Evolutionary conservation across 2,797 vertebrate species (phyloP).

Genomic region (Zenarchopterus dispar): DNA sequence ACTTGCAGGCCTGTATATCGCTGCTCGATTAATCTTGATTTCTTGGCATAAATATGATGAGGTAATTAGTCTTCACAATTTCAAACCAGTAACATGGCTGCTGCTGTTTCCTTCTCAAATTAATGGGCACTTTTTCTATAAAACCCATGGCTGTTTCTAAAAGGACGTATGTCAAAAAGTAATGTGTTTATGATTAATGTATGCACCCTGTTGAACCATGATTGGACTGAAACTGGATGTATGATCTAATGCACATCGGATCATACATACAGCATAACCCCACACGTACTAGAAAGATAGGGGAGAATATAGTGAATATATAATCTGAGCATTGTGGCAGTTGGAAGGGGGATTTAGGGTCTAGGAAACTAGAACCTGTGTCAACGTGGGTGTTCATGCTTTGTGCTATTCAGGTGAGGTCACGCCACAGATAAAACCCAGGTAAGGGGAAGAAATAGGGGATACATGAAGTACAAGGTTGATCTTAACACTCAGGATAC

Average conservation of each 20-base stretch:
- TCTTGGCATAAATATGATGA: slow-evolving; percentile 3
- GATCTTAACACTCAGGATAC: slow-evolving; percentile 10
- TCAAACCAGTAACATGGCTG: background rate
- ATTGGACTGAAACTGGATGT: no score
- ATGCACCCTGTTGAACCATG: background rate
- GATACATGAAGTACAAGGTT: slow-evolving; percentile 26
- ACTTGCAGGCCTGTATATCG: background rate
- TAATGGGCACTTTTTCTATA: background rate
- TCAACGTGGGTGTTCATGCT: slow-evolving; percentile 65
- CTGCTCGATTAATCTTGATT: background rate
- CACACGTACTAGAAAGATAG: background rate
- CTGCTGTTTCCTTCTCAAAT: slow-evolving; percentile 2
- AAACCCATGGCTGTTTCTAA: slow-evolving; percentile 10
- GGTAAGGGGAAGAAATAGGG: slow-evolving; percentile 37
- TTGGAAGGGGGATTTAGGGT: slow-evolving; percentile 19
- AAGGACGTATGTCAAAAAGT: background rate
- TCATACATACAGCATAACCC: no score
- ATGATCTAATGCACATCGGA: no score
- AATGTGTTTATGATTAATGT: background rate
- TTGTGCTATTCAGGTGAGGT: slow-evolving; percentile 59
- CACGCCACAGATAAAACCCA: slow-evolving; percentile 58
- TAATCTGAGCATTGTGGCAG: slow-evolving; percentile 21
- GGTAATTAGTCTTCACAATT: background rate
- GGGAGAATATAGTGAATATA: background rate
- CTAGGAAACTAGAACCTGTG: slow-evolving; percentile 29